Evolutionary conservation across 2,797 vertebrate species (phyloP).

Genomic region (Taenioides sp.): DNA sequence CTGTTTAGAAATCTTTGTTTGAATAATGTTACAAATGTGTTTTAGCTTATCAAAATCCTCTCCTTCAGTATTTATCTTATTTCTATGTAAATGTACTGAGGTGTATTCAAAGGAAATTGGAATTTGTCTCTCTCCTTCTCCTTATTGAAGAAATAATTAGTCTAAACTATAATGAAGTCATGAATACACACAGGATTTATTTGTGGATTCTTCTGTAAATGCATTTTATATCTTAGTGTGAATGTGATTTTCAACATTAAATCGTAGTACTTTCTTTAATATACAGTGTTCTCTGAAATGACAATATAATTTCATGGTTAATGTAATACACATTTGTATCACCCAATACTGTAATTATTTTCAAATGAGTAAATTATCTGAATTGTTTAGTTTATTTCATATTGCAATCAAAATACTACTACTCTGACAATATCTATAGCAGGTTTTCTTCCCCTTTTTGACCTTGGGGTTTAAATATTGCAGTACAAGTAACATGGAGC

Average conservation of each 20-base stretch:
- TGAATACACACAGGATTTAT: not conserved
- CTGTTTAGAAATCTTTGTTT: not conserved
- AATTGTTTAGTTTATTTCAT: too few species aligned
- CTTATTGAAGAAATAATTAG: conserved; percentile 50
- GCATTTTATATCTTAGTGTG: not conserved
- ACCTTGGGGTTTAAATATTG: too few species aligned
- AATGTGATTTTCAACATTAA: not conserved
- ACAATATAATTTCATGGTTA: too few species aligned
- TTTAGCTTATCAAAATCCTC: conserved; percentile 31
- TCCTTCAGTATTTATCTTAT: conserved; percentile 46
- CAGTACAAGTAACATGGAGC: too few species aligned
- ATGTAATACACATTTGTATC: too few species aligned
- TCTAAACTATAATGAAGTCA: conserved; percentile 19
- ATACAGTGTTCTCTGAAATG: too few species aligned
- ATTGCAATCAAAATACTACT: too few species aligned
- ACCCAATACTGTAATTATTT: too few species aligned
- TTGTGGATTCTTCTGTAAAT: not conserved
- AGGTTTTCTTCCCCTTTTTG: too few species aligned
- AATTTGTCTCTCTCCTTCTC: conserved; percentile 30
- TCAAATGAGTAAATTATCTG: too few species aligned
- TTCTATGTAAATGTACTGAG: conserved; percentile 54
- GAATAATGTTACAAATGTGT: conserved; percentile 4
- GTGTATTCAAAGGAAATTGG: conserved; percentile 32
- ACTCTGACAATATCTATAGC: too few species aligned
- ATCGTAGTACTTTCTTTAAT: too few species aligned